Conservation (phyloP, 2,797 vertebrate genomes). For the Lepus oiostolus region DNA sequence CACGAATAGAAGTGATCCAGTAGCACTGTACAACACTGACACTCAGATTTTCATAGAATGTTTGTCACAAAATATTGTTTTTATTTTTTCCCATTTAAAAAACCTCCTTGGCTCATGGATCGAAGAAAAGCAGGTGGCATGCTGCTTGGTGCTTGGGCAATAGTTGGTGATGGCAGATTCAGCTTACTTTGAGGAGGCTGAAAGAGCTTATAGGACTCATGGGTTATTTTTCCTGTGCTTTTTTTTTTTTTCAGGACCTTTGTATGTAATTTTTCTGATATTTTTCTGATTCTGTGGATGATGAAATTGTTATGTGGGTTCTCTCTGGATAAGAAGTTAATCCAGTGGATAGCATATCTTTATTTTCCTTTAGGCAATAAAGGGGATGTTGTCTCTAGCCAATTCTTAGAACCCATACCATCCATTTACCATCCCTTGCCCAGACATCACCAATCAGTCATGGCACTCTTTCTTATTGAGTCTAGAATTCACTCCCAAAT, state of each 20-base stretch:
- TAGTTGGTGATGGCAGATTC: neutral
- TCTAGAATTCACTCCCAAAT: constrained; percentile 63
- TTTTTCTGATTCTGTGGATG: constrained; percentile 11
- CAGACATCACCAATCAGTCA: constrained; percentile 61
- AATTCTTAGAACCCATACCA: neutral
- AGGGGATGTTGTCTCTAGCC: constrained; percentile 29
- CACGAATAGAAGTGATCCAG: neutral
- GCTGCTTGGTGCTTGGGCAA: neutral
- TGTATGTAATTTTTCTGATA: constrained; percentile 29
- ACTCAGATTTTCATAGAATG: neutral
- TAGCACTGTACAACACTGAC: neutral
- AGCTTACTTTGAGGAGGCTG: neutral
- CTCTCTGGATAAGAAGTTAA: constrained; percentile 63
- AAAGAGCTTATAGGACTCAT: neutral
- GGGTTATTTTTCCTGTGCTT: neutral
- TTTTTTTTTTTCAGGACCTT: constrained; percentile 50
- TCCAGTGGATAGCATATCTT: constrained; percentile 40
- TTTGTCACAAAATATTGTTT: neutral
- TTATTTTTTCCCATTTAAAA: constrained; percentile 13
- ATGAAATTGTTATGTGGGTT: constrained; percentile 63
- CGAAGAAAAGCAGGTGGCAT: neutral
- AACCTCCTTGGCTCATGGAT: neutral
- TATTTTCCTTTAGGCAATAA: constrained; percentile 70
- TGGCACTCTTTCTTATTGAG: constrained; percentile 1
- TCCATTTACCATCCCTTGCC: constrained; percentile 52